Conservation (phyloP, 2,797 vertebrate species). For the Cynopterus sphinx region DNA sequence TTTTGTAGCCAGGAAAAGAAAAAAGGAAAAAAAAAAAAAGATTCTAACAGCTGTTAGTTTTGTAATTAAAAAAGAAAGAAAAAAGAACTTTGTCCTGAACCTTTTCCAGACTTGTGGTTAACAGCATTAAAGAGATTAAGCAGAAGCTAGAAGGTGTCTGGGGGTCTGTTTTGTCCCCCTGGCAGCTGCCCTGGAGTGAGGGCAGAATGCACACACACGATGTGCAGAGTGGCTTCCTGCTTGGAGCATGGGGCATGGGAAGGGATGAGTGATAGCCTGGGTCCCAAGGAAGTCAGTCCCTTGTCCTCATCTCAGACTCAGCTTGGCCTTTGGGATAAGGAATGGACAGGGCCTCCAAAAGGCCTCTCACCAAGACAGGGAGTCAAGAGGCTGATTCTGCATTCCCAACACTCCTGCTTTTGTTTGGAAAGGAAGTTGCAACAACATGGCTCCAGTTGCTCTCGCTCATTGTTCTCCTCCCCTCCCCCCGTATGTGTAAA, state of each 20-base stretch:
- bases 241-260: not conserved
- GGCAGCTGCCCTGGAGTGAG: not conserved
- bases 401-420: conserved; percentile 60
- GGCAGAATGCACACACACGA: not conserved
- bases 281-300: not conserved
- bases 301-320: conserved; percentile 15
- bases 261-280: not conserved
- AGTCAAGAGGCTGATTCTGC: conserved; percentile 46
- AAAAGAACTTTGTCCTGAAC: conserved; percentile 87
- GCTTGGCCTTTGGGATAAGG: conserved; percentile 11
- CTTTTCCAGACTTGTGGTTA: conserved; percentile 87
- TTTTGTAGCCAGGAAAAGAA: conserved; percentile 83
- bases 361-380: conserved; percentile 33
- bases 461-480: not conserved
- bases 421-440: conserved; percentile 71
- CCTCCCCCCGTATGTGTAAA: not conserved
- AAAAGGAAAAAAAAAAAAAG: conserved; percentile 65
- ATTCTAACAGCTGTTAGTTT: conserved; percentile 88
- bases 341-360: not conserved
- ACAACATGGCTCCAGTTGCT: not conserved
- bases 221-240: not conserved
- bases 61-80: conserved; percentile 83
- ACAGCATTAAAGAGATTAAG: conserved; percentile 87
- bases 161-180: not conserved
- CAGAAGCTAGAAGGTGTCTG: conserved; percentile 68